phyloP scores from a whole-genome alignment of 2,888 invertebrate genomes.

The Ochropleura plecta region DNA sequence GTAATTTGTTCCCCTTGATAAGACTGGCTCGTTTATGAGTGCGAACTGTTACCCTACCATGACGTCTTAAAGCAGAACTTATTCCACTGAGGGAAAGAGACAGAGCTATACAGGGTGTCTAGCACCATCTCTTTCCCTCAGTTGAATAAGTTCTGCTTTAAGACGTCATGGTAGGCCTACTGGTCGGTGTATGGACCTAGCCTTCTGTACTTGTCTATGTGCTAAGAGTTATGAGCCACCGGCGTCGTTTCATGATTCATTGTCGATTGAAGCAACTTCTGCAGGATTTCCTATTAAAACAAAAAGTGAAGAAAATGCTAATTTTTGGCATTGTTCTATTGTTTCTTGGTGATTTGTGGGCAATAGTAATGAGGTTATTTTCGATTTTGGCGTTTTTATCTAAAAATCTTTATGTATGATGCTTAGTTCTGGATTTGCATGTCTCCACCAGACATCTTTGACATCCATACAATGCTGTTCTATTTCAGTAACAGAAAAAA shows the following conservation, averaged over 20 bases:
- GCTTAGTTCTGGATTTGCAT: conserved; percentile 36
- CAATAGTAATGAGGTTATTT: conserved; percentile 62
- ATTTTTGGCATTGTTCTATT: conserved; percentile 68
- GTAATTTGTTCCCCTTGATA: too few species aligned
- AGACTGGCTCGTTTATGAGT: too few species aligned
- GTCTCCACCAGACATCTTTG: conserved; percentile 24
- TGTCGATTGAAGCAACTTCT: conserved; percentile 52
- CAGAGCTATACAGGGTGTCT: too few species aligned
- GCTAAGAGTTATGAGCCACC: conserved; percentile 27
- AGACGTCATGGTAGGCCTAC: too few species aligned
- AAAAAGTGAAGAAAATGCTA: conserved; percentile 61
- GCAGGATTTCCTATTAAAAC: conserved; percentile 65
- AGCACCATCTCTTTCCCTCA: too few species aligned
- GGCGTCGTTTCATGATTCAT: conserved; percentile 61
- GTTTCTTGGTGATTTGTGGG: conserved; percentile 58
- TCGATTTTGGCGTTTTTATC: conserved; percentile 49
- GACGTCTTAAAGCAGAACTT: too few species aligned
- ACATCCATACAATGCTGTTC: conserved; percentile 7
- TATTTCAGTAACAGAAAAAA: conserved; percentile 7
- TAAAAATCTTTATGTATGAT: conserved; percentile 44
- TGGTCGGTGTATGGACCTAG: not conserved
- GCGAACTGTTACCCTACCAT: too few species aligned
- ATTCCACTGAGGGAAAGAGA: too few species aligned
- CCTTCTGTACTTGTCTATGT: conserved; percentile 23
- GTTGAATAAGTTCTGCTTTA: too few species aligned